Evolutionary conservation across 2,888 invertebrate species (phyloP).

Genomic region (Herminia tarsipennalis): DNA sequence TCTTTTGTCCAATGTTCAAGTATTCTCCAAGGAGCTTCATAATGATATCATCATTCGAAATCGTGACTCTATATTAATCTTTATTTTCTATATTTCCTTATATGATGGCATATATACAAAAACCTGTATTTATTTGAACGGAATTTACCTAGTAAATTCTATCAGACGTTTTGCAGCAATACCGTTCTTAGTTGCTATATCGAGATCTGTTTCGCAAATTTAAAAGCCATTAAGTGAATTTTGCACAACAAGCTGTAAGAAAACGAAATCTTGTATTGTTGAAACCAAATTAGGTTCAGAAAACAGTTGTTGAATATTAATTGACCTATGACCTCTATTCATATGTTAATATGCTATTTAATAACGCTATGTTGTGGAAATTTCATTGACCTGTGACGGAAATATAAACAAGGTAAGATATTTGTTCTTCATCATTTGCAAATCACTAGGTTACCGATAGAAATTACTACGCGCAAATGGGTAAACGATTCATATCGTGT

Average conservation of each 20-base stretch:
- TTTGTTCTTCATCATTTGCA: no score
- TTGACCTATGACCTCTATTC: slow-evolving; percentile 23
- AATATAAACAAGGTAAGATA: neutral
- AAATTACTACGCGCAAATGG: no score
- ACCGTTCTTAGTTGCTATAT: slow-evolving; percentile 15
- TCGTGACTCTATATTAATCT: slow-evolving; percentile 40
- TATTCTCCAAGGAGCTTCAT: slow-evolving; percentile 17
- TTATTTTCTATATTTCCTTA: slow-evolving; percentile 40
- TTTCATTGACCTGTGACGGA: neutral
- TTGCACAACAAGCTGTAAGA: slow-evolving; percentile 29
- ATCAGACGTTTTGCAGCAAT: slow-evolving; percentile 17
- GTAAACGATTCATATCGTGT: no score
- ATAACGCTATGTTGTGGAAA: neutral
- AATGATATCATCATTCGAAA: slow-evolving; percentile 39
- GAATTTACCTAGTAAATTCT: slow-evolving; percentile 19
- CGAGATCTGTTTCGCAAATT: slow-evolving; percentile 36
- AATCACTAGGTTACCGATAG: no score
- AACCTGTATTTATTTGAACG: slow-evolving; percentile 20
- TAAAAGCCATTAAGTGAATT: slow-evolving; percentile 31
- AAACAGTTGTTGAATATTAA: slow-evolving; percentile 10
- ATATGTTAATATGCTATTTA: slow-evolving; percentile 1
- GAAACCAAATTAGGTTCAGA: slow-evolving; percentile 29
- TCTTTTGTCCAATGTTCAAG: slow-evolving; percentile 28
- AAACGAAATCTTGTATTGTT: slow-evolving; percentile 24
- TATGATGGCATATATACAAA: slow-evolving; percentile 17